These are phyloP conservation scores for Astreopora myriophthalma DNA, from an alignment of 64 coral and sea anemone species.

Conservation along the genomic window DNA sequence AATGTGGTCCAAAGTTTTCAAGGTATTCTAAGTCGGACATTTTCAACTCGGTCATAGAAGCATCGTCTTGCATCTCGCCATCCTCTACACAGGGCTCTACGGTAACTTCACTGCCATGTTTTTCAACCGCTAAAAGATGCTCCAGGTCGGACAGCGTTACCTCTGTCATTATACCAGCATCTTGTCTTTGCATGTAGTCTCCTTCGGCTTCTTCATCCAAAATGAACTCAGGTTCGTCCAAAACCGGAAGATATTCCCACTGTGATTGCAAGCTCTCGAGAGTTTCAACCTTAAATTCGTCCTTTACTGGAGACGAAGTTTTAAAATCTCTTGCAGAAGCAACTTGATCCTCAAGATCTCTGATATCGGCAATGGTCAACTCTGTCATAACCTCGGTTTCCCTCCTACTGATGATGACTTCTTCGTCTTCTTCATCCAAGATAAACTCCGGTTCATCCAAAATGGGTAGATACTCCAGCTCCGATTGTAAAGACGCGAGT, in stretches of 20 bases:
- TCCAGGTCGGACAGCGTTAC: background rate
- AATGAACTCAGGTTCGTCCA: slow-evolving; percentile 16
- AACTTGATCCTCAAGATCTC: slow-evolving; percentile 41
- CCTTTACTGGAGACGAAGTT: background rate
- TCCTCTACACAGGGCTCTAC: background rate
- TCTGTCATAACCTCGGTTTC: slow-evolving; percentile 20
- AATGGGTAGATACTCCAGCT: slow-evolving; percentile 12
- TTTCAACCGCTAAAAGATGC: background rate
- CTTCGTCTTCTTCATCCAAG: slow-evolving; percentile 5
- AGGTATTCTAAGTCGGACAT: slow-evolving; percentile 5
- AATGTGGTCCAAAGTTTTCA: background rate
- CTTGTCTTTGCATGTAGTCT: background rate
- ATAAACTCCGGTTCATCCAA: slow-evolving; percentile 27
- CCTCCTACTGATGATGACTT: background rate
- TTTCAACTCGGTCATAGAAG: slow-evolving; percentile 5
- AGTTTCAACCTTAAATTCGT: slow-evolving; percentile 6
- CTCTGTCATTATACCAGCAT: background rate
- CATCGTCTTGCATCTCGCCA: background rate
- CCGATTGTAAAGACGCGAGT: background rate
- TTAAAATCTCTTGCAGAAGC: background rate
- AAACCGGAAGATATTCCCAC: slow-evolving; percentile 20
- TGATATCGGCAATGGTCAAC: background rate
- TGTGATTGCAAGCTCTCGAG: background rate
- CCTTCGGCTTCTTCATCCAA: background rate
- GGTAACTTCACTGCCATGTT: background rate